phyloP scores from a whole-genome alignment of 1,140 invertebrate species.

The Drosophila arawakana region DNA sequence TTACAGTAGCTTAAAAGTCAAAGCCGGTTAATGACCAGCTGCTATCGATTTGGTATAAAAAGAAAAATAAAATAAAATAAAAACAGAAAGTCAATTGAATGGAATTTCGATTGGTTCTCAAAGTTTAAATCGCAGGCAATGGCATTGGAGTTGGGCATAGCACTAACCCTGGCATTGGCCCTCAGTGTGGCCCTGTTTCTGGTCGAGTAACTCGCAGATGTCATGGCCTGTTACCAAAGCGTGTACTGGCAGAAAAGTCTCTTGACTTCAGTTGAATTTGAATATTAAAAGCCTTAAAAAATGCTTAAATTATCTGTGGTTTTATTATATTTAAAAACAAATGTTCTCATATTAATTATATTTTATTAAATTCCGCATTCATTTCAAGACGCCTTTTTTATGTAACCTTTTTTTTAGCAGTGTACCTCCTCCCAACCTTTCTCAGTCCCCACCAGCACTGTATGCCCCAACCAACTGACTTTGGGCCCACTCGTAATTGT shows the following conservation, averaged over 20 bases:
- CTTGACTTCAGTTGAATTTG: no score
- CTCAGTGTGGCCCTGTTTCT: conserved; percentile 17
- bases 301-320: no score
- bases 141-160: not conserved
- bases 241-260: no score
- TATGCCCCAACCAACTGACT: not conserved
- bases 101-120: conserved; percentile 41
- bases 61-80: not conserved
- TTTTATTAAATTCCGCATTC: no score
- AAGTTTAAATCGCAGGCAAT: conserved; percentile 36
- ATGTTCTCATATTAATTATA: no score
- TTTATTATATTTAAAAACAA: no score
- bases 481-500: conserved; percentile 30
- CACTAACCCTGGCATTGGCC: conserved; percentile 17
- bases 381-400: no score
- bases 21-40: conserved; percentile 17
- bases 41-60: conserved; percentile 13
- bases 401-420: no score
- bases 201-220: not conserved
- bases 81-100: conserved; percentile 59
- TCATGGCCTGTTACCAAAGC: conserved; percentile 27
- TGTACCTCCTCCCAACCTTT: not conserved
- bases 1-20: conserved; percentile 20
- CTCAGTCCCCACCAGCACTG: not conserved
- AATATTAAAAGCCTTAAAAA: no score